Conservation (phyloP, 1,140 invertebrate genomes). For the Pseudoatta argentina region DNA sequence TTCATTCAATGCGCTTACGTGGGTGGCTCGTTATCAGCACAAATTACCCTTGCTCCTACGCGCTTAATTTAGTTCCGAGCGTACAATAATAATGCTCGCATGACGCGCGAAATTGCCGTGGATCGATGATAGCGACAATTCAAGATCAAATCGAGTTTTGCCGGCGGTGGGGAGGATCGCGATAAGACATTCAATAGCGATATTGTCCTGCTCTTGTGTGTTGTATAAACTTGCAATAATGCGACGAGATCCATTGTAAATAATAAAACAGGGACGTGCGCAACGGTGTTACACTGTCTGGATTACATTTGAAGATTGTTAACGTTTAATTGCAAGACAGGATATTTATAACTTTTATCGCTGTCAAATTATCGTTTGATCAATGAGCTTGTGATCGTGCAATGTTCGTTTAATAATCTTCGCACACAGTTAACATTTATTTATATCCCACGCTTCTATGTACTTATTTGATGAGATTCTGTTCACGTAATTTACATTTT, state of each 20-base stretch:
- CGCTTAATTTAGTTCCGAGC: slow-evolving; percentile 73
- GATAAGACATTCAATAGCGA: slow-evolving; percentile 45
- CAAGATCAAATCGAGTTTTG: slow-evolving; percentile 62
- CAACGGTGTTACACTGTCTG: background rate
- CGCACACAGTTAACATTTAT: background rate
- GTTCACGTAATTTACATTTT: background rate
- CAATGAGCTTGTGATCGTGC: too few species aligned
- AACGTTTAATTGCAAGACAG: background rate
- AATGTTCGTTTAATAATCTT: background rate
- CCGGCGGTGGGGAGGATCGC: slow-evolving; percentile 32
- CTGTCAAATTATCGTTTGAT: background rate
- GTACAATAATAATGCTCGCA: slow-evolving; percentile 76
- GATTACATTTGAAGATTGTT: slow-evolving; percentile 16
- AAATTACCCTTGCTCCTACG: slow-evolving; percentile 79
- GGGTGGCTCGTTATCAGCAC: slow-evolving; percentile 78
- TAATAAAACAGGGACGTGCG: background rate
- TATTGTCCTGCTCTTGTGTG: slow-evolving; percentile 33
- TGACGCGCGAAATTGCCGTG: slow-evolving; percentile 67
- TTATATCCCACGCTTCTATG: background rate
- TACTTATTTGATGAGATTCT: background rate
- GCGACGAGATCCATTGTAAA: slow-evolving; percentile 25
- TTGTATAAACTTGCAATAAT: slow-evolving; percentile 20
- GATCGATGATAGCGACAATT: slow-evolving; percentile 71
- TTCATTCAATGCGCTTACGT: slow-evolving; percentile 63
- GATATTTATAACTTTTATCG: background rate